Base-by-base conservation (phyloP, 1,140 invertebrate species). In the Portunus trituberculatus region DNA sequence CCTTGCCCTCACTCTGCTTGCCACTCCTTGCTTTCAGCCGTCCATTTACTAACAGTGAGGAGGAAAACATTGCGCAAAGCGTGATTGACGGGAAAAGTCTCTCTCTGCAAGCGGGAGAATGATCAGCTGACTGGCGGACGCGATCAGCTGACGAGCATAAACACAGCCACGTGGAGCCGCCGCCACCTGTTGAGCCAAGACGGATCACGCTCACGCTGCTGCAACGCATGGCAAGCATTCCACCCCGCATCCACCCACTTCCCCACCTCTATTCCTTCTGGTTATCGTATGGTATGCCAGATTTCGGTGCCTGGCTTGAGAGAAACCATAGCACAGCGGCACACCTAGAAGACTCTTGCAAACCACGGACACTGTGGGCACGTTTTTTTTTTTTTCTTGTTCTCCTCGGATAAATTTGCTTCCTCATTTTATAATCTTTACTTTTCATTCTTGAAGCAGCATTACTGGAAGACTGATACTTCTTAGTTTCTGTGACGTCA, bases 101-200 rank as follows among this genome's bases (percentile, higher is more conserved):
- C 25, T 8, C 67, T 76, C 25, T n/a, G 0, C 20, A 76, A n/a
- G 67, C 6, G 45, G 82, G 32, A 46, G 48, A 12, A 29, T 88
- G 82, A 93, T 93, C 83, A 93, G 32, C 45, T 91, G 89, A 52
- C 20, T 28, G 46, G 46, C 28, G 45, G 10, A 46, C 20, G 86
- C 46, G 89, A 91, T 91, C 89, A 91, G 92, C 92, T 93, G 92
- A 87, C n/a, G 28, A 52, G 52, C 48, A 52, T 93, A 93, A 93
- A 93, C 92, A 93, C 45, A 59, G n/a, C 46, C 92, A 88, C 92
- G 92, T 93, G 29, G 52, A 29, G 45, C 92, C 48, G 45, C 46
- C 45, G n/a, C 89, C 89, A 93, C 92, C 39, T 93, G 92, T 93
- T 93, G 84, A 48, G 48, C 46, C 12, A n/a, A 48, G 82, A 45